phyloP scores from a whole-genome alignment of 2,113 vertebrate species.

The Sminthopsis crassicaudata region DNA sequence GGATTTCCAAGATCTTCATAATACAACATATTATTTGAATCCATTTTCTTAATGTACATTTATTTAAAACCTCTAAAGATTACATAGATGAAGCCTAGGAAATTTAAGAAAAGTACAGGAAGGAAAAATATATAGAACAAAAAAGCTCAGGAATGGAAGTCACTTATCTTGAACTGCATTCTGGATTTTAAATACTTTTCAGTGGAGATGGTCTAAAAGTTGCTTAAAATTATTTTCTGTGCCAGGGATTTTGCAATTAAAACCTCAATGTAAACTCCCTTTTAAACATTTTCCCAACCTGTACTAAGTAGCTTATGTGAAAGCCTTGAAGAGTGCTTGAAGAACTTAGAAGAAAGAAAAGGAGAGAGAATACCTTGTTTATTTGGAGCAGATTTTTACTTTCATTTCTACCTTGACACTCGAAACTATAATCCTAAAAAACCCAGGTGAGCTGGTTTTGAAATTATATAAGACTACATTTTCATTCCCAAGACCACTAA shows the following conservation, averaged over 20 bases:
- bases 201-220: neutral
- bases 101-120: neutral
- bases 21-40: neutral
- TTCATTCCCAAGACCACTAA: slow-evolving; percentile 5
- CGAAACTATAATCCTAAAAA: neutral
- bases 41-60: neutral
- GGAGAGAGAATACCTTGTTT: neutral
- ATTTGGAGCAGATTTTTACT: neutral
- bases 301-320: neutral
- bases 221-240: neutral
- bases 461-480: neutral
- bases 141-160: neutral
- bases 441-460: neutral
- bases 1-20: neutral
- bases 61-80: neutral
- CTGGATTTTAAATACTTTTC: neutral
- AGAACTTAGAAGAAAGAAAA: neutral
- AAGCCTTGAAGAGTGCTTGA: neutral
- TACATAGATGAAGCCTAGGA: neutral
- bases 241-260: neutral
- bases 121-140: neutral
- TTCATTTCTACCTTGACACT: neutral
- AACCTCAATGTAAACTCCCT: neutral
- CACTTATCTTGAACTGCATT: neutral
- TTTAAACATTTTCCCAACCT: neutral